Evolutionary conservation across 2,113 vertebrate species (phyloP).

Genomic region (Antechinus stuartii): DNA sequence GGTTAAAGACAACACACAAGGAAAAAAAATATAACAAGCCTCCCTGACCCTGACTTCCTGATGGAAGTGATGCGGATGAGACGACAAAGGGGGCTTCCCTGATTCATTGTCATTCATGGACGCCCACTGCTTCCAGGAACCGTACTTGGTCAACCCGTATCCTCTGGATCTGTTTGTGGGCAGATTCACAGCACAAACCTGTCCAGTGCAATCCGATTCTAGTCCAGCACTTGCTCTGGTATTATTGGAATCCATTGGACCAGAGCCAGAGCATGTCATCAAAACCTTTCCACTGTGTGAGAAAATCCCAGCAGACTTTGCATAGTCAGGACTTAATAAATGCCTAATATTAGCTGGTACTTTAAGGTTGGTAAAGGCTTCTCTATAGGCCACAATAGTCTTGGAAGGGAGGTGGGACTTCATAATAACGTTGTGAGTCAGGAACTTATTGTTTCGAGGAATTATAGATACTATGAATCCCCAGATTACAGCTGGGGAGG

Average conservation of each 20-base stretch:
- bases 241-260: background rate
- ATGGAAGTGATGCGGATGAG: slow-evolving; percentile 74
- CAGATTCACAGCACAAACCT: background rate
- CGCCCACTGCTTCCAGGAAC: background rate
- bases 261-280: background rate
- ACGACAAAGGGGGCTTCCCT: slow-evolving; percentile 42
- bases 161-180: slow-evolving; percentile 19
- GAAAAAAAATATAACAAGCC: background rate
- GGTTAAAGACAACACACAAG: slow-evolving; percentile 49
- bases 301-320: background rate
- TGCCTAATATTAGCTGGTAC: background rate
- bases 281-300: rapidly evolving
- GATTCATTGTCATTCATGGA: background rate
- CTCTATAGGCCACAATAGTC: background rate
- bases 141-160: background rate
- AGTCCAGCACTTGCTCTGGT: background rate
- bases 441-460: background rate
- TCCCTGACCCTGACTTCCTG: slow-evolving; percentile 74
- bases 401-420: background rate
- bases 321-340: background rate
- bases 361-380: background rate
- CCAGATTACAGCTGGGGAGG: background rate
- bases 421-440: background rate
- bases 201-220: slow-evolving; percentile 16
- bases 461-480: background rate